Evolutionary conservation across 2,113 vertebrate genomes (phyloP).

Genomic region (Manacus vitellinus): DNA sequence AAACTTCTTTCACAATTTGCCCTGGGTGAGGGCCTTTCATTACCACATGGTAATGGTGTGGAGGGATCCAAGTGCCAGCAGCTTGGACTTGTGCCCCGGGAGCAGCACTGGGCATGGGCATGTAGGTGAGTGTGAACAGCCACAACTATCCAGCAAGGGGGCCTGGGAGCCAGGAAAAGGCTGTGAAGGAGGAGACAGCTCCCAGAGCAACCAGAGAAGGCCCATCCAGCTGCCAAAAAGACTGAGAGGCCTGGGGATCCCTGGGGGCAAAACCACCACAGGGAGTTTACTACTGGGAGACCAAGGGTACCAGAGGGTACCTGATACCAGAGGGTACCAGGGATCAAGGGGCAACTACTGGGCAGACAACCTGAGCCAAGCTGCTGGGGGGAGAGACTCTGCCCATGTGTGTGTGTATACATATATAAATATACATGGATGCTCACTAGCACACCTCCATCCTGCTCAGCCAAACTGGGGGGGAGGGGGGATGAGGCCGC

Average conservation of each 20-base stretch:
- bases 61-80: too few species aligned
- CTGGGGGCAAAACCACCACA: not conserved
- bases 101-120: not conserved
- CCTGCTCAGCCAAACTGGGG: not conserved
- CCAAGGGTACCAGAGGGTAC: not conserved
- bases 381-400: not conserved
- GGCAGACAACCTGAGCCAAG: not conserved
- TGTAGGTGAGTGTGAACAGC: not conserved
- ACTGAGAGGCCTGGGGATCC: too few species aligned
- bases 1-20: not conserved
- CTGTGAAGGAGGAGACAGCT: not conserved
- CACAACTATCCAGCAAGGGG: not conserved
- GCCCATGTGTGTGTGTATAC: fast-evolving
- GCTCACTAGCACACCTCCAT: not conserved
- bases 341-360: not conserved
- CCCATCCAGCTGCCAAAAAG: not conserved
- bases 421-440: not conserved
- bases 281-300: not conserved
- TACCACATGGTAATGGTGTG: too few species aligned
- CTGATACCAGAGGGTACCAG: too few species aligned
- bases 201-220: too few species aligned
- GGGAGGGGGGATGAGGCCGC: not conserved
- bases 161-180: not conserved
- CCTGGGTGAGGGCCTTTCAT: not conserved
- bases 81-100: too few species aligned